Conservation (phyloP, 2,797 vertebrate genomes). For the Melanotaenia boesemani region DNA sequence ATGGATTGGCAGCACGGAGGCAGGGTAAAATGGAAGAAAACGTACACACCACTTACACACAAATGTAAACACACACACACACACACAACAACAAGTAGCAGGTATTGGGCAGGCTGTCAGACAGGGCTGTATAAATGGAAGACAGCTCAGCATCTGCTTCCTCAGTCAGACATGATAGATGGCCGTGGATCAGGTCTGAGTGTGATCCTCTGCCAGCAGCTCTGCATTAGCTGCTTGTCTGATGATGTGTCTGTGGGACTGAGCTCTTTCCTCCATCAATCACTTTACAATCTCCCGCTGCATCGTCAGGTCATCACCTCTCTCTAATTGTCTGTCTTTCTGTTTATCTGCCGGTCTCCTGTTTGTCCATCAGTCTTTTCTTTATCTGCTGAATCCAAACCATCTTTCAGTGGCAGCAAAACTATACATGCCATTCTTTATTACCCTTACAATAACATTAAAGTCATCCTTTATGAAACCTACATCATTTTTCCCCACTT, state of each 20-base stretch:
- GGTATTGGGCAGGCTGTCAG: conserved; percentile 34
- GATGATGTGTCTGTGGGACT: conserved; percentile 51
- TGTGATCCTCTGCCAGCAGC: conserved; percentile 48
- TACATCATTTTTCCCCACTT: background rate
- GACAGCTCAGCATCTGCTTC: conserved; percentile 59
- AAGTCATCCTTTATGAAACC: background rate
- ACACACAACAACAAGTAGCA: conserved; percentile 19
- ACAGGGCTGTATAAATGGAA: conserved; percentile 38
- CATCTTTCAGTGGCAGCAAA: conserved; percentile 15
- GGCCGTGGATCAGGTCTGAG: conserved; percentile 27
- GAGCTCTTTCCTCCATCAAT: conserved; percentile 55
- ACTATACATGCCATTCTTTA: background rate
- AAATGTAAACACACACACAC: conserved; percentile 20
- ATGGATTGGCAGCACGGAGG: conserved; percentile 1
- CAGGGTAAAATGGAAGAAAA: conserved; percentile 24
- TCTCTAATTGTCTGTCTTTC: conserved; percentile 49
- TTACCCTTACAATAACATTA: conserved; percentile 12
- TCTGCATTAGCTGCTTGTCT: conserved; percentile 62
- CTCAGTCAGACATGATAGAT: conserved; percentile 51
- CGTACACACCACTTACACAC: background rate
- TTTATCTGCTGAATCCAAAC: conserved; percentile 15
- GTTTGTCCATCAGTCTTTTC: conserved; percentile 30
- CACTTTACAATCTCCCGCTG: conserved; percentile 40
- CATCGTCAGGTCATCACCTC: conserved; percentile 46
- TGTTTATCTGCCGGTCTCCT: conserved; percentile 24